Percentiles rank a stretch among this genome's conserved stretches.
Evolutionary conservation across 2,888 invertebrate species (phyloP).

Genomic region (Elysia crispata): DNA sequence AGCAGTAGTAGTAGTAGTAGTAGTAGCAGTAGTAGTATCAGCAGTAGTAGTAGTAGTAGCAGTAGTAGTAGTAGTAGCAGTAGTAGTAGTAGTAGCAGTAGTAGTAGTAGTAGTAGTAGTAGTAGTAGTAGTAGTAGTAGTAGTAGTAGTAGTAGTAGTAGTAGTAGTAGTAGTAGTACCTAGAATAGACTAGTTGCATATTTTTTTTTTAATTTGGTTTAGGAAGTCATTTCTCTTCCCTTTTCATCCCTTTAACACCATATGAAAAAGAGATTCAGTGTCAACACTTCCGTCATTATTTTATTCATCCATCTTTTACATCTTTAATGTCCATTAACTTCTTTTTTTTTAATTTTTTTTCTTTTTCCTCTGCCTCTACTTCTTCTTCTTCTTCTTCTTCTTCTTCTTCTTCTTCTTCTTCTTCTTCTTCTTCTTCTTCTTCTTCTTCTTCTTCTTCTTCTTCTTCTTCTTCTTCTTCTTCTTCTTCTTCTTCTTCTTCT

Average conservation of each 20-base stretch:
- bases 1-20: no score
- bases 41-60: no score
- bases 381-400: neutral
- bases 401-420: constrained; percentile 3
- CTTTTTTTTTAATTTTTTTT: neutral
- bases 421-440: constrained; percentile 14
- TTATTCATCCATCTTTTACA: neutral
- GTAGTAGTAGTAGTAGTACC: neutral
- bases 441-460: constrained; percentile 1
- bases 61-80: no score
- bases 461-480: neutral
- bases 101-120: constrained; percentile 9
- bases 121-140: constrained; percentile 9
- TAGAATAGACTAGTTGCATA: no score
- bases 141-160: constrained; percentile 9
- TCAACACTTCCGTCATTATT: neutral
- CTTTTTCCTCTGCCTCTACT: no score
- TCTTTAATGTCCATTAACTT: neutral
- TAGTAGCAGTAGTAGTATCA: no score
- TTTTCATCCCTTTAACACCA: no score
- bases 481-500: constrained; percentile 4
- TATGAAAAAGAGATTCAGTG: no score
- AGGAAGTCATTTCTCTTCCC: no score
- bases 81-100: no score
- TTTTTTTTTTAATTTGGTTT: no score